These are phyloP conservation scores for Miltochrista miniata DNA, from an alignment of 2,888 invertebrate species.

Conservation along the genomic window DNA sequence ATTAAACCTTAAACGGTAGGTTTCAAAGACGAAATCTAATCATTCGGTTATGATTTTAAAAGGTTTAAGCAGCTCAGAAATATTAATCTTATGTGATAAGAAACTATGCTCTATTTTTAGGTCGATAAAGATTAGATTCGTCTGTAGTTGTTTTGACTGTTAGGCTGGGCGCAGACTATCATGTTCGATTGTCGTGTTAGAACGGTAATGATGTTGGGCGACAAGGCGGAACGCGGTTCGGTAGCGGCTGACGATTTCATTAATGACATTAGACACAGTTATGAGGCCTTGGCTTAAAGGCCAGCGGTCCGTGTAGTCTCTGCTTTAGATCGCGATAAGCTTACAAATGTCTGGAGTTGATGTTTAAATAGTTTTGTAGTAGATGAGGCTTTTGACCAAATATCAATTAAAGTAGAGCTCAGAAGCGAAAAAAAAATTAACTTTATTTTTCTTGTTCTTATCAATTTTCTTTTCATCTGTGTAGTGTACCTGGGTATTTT, in stretches of 20 bases:
- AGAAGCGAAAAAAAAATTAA: too few relatives aligned
- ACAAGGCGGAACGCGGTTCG: constrained; percentile 62
- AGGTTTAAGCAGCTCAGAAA: constrained; percentile 13
- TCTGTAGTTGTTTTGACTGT: constrained; percentile 11
- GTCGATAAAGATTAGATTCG: constrained; percentile 7
- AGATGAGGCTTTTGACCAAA: constrained; percentile 13
- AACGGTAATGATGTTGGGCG: constrained; percentile 50
- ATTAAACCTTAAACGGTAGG: constrained; percentile 36
- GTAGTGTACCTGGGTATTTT: too few relatives aligned
- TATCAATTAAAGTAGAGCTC: neutral
- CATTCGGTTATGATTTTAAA: constrained; percentile 29
- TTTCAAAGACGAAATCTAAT: constrained; percentile 41
- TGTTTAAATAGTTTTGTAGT: constrained; percentile 18
- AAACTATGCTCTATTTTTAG: neutral
- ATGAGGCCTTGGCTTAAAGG: constrained; percentile 58
- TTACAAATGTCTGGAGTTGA: constrained; percentile 7
- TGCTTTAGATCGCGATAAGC: constrained; percentile 40
- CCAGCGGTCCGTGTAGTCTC: constrained; percentile 25
- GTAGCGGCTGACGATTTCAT: constrained; percentile 72
- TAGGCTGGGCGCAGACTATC: constrained; percentile 23
- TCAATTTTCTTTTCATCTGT: too few relatives aligned
- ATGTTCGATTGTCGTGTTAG: constrained; percentile 45
- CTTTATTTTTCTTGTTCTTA: too few relatives aligned
- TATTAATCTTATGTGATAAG: neutral
- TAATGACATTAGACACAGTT: constrained; percentile 72